Percentiles rank a stretch among this genome's conserved stretches.
Conservation (phyloP, 2,113 vertebrate genomes). For the Turnix velox region DNA sequence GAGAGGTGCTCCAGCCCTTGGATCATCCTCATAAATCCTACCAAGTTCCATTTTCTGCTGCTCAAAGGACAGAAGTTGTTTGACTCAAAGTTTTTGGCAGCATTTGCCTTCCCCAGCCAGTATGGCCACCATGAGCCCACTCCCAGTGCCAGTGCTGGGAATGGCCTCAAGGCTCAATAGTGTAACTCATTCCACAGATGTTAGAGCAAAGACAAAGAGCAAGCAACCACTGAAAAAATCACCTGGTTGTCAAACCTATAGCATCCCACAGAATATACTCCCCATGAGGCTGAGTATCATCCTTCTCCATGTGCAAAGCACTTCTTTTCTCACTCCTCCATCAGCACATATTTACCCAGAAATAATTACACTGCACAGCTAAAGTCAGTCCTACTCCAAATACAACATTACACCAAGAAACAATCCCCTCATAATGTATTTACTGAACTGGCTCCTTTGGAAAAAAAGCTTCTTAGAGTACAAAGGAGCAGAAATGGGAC, state of each 20-base stretch:
- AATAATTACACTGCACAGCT: accelerated
- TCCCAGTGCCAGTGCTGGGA: accelerated
- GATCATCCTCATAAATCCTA: no score
- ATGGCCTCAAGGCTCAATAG: neutral
- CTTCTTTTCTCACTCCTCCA: neutral
- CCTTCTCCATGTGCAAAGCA: neutral
- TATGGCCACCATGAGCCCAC: neutral
- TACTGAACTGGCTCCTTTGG: neutral
- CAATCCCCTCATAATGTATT: accelerated
- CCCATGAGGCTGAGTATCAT: accelerated
- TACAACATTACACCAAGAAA: neutral
- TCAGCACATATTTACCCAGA: no score
- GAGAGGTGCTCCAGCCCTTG: no score
- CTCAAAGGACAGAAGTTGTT: no score
- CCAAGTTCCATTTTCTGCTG: neutral
- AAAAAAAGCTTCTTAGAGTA: neutral
- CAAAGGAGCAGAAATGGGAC: neutral
- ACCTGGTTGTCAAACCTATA: neutral
- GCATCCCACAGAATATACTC: accelerated
- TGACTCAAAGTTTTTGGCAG: neutral
- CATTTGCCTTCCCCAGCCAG: neutral
- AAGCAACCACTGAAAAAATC: neutral
- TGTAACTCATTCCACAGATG: neutral
- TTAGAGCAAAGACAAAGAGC: neutral
- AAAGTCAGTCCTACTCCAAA: neutral